These are phyloP conservation scores for Euwallacea fornicatus DNA, from an alignment of 1,140 invertebrate genomes.

Conservation along the genomic window DNA sequence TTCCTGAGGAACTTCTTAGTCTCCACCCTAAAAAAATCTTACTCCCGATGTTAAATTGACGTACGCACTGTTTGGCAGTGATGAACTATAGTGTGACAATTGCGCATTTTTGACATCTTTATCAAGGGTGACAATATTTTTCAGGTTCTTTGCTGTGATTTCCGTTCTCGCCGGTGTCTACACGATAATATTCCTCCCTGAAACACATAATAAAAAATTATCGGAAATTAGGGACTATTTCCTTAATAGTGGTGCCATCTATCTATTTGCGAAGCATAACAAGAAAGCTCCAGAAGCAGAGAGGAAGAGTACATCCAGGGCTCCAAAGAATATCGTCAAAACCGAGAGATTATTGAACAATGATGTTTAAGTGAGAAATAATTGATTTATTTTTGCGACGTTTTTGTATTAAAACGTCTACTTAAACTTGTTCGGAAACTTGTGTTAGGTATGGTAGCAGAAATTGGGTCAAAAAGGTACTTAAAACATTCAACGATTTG, in stretches of 20 bases:
- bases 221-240: conserved; percentile 69
- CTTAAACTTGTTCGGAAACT: too few species aligned
- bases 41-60: too few species aligned
- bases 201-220: conserved; percentile 70
- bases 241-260: conserved; percentile 50
- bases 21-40: background rate
- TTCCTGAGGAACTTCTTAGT: background rate
- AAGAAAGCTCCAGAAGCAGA: background rate
- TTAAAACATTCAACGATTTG: too few species aligned
- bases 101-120: background rate
- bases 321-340: conserved; percentile 6
- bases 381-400: background rate
- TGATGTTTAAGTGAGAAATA: background rate
- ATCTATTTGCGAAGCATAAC: conserved; percentile 42
- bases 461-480: too few species aligned
- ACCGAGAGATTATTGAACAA: background rate
- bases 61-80: too few species aligned
- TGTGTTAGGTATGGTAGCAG: too few species aligned
- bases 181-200: conserved; percentile 66
- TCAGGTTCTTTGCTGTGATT: conserved; percentile 64
- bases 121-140: background rate
- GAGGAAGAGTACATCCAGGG: background rate
- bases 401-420: too few species aligned
- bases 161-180: conserved; percentile 61
- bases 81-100: too few species aligned